A percentile compares a stretch with the other conserved stretches of the same genome.
Evolutionary conservation across 2,888 invertebrate genomes (phyloP).

Genomic region (Mythimna impura): DNA sequence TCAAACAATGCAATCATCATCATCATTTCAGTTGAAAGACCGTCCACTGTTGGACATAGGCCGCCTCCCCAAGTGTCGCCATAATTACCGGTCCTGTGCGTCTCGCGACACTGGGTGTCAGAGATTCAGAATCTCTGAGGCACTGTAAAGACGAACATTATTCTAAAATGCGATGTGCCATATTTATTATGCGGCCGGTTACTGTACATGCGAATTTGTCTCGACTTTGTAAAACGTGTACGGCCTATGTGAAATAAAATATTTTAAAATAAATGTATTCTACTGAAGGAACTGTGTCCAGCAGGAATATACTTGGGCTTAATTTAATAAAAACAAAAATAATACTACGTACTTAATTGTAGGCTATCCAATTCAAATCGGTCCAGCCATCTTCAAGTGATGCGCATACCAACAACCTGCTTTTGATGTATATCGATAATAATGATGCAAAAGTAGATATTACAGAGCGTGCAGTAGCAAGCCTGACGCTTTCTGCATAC

Average conservation of each 20-base stretch:
- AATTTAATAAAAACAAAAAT: background rate
- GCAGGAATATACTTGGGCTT: background rate
- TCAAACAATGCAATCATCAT: too few relatives aligned
- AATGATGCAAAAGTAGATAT: constrained; percentile 1
- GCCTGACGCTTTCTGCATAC: background rate
- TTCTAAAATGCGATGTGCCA: background rate
- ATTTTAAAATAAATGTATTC: too few relatives aligned
- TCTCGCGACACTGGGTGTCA: too few relatives aligned
- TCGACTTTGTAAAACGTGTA: background rate
- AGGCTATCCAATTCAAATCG: background rate
- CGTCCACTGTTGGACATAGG: too few relatives aligned
- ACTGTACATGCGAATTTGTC: background rate
- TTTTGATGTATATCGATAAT: background rate
- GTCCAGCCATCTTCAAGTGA: background rate
- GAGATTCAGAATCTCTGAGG: background rate
- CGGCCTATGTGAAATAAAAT: too few relatives aligned
- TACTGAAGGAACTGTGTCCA: background rate
- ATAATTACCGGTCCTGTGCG: too few relatives aligned
- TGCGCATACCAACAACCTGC: background rate
- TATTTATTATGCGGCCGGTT: background rate
- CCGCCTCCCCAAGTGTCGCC: too few relatives aligned
- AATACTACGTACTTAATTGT: background rate
- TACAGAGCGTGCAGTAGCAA: background rate
- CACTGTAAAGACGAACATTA: background rate
- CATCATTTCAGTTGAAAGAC: too few relatives aligned